Percentiles rank a stretch among this genome's conserved stretches.
Evolutionary conservation across 2,113 vertebrate species (phyloP).

Genomic region (Petromus typicus): DNA sequence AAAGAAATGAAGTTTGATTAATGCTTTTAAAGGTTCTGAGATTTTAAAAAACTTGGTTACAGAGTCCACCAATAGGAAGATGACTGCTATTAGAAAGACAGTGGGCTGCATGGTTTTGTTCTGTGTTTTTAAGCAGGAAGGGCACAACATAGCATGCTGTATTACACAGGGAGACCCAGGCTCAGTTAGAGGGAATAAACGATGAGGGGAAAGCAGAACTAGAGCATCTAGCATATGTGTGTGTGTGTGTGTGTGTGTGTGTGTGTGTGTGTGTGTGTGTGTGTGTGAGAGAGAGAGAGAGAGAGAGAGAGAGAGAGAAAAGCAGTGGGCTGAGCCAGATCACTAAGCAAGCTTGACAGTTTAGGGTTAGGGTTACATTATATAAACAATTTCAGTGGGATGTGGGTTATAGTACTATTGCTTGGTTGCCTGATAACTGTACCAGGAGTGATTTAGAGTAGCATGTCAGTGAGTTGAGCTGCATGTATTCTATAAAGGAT

Average conservation of each 20-base stretch:
- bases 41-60: not conserved
- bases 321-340: not conserved
- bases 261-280: too few relatives aligned
- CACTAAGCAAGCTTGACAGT: not conserved
- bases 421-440: not conserved
- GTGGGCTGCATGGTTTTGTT: not conserved
- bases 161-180: accelerated
- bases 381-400: not conserved
- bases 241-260: too few relatives aligned
- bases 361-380: not conserved
- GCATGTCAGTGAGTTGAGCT: not conserved
- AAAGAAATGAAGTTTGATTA: not conserved
- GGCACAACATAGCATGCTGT: accelerated
- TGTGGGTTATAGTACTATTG: not conserved
- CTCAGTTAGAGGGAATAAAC: not conserved
- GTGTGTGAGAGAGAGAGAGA: too few relatives aligned
- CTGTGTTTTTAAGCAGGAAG: not conserved
- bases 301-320: too few relatives aligned
- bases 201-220: not conserved
- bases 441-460: not conserved
- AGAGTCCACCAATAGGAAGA: not conserved
- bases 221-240: not conserved
- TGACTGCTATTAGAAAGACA: not conserved
- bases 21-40: not conserved
- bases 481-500: not conserved